Percentiles rank a stretch among this genome's conserved stretches.
phyloP scores from a whole-genome alignment of 2,888 invertebrate genomes.

The Drosophila colorata region DNA sequence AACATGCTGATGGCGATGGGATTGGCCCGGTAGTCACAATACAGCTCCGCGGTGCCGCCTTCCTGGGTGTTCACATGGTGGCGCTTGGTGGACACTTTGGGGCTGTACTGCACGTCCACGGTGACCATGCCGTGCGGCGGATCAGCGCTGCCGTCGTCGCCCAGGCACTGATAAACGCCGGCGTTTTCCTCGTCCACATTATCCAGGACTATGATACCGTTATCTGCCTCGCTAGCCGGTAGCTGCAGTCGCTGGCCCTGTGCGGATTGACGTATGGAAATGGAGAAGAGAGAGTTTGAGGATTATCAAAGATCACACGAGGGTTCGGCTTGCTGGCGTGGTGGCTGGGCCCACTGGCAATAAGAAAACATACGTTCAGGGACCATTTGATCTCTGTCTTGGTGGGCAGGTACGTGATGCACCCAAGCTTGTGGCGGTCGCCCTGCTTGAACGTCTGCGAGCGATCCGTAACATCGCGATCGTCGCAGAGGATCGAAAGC shows the following conservation, averaged over 20 bases:
- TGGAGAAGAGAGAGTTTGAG: background rate
- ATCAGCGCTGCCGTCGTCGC: constrained; percentile 76
- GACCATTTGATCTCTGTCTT: constrained; percentile 82
- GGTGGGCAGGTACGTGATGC: constrained; percentile 68
- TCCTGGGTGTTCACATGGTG: constrained; percentile 81
- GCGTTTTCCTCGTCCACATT: constrained; percentile 77
- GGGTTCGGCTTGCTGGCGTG: too few species aligned
- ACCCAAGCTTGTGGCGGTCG: constrained; percentile 80
- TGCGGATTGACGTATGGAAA: background rate
- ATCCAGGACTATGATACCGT: constrained; percentile 72
- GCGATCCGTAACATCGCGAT: constrained; percentile 80
- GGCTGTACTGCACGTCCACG: constrained; percentile 81
- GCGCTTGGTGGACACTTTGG: constrained; percentile 82
- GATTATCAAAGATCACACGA: background rate
- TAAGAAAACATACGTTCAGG: constrained; percentile 73
- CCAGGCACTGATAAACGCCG: constrained; percentile 83
- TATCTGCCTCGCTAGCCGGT: constrained; percentile 50
- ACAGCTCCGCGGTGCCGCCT: constrained; percentile 77
- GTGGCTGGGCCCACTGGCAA: too few species aligned
- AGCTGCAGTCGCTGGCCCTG: constrained; percentile 78
- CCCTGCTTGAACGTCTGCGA: constrained; percentile 83
- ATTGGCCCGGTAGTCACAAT: constrained; percentile 82
- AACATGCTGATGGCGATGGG: constrained; percentile 79
- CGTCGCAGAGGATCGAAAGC: constrained; percentile 80
- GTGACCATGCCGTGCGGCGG: constrained; percentile 81